phyloP scores from a whole-genome alignment of 1,140 invertebrate species.

The Drosophila willistoni region DNA sequence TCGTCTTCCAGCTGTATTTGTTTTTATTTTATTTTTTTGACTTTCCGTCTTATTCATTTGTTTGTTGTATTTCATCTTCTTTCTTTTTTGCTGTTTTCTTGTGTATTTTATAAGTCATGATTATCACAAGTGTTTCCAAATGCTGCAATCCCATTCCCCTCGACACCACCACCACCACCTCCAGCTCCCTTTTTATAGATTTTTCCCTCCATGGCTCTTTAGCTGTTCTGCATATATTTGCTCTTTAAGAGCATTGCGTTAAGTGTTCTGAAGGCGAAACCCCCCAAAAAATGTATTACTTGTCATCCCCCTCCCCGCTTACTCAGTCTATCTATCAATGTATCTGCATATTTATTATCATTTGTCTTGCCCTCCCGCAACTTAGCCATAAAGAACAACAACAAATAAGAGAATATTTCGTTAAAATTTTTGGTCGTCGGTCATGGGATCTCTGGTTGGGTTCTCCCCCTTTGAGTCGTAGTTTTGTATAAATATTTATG shows the following conservation, averaged over 20 bases:
- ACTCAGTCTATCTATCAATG: not conserved
- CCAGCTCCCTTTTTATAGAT: not conserved
- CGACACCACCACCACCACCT: too few species aligned
- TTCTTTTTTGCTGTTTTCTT: conserved; percentile 47
- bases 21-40: conserved; percentile 16
- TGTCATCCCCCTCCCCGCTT: not conserved
- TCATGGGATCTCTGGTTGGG: not conserved
- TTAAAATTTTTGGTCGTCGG: conserved; percentile 27
- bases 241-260: conserved; percentile 4
- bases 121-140: conserved; percentile 79
- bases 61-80: conserved; percentile 29
- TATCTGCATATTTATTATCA: conserved; percentile 69
- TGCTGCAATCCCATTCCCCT: conserved; percentile 28
- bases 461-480: not conserved
- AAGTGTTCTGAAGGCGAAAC: too few species aligned
- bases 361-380: conserved; percentile 48
- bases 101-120: conserved; percentile 77
- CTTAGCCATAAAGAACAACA: conserved; percentile 36
- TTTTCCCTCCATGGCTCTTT: not conserved
- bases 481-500: conserved; percentile 70
- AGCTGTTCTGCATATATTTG: too few species aligned
- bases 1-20: conserved; percentile 46
- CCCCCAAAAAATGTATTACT: too few species aligned
- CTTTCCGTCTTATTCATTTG: conserved; percentile 8
- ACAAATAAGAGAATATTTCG: conserved; percentile 38